Conservation (phyloP, 2,113 vertebrate genomes). For the Melanerpes aurifrons region DNA sequence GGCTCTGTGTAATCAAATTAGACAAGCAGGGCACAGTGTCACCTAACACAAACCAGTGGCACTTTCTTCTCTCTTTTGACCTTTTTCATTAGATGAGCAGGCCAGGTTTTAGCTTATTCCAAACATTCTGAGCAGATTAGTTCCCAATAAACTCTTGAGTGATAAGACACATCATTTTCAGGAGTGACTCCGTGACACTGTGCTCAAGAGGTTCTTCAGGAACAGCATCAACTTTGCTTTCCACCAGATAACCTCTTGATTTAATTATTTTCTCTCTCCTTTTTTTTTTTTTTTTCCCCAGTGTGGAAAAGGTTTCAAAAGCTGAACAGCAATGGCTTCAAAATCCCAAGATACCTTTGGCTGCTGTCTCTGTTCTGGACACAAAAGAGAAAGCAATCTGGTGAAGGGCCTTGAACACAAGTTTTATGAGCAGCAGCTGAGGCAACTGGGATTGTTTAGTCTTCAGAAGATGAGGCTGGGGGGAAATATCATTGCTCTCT, state of each 20-base stretch:
- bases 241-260: background rate
- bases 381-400: too few relatives aligned
- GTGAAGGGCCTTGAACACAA: too few relatives aligned
- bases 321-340: background rate
- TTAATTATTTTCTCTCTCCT: background rate
- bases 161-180: slow-evolving; percentile 30
- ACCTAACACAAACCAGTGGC: slow-evolving; percentile 81
- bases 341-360: background rate
- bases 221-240: background rate
- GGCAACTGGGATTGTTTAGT: too few relatives aligned
- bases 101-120: slow-evolving; percentile 65
- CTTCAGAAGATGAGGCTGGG: too few relatives aligned
- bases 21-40: slow-evolving; percentile 84
- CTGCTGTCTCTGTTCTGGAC: background rate
- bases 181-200: background rate
- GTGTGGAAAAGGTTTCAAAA: background rate
- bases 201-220: background rate
- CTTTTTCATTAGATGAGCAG: slow-evolving; percentile 70
- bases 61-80: slow-evolving; percentile 76
- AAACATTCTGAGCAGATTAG: slow-evolving; percentile 70
- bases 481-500: too few relatives aligned
- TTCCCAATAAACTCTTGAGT: slow-evolving; percentile 49
- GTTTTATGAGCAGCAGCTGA: too few relatives aligned
- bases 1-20: slow-evolving; percentile 84
- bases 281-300: background rate